Evolutionary conservation across 1,140 invertebrate species (phyloP).

Genomic region (Agrilus planipennis): DNA sequence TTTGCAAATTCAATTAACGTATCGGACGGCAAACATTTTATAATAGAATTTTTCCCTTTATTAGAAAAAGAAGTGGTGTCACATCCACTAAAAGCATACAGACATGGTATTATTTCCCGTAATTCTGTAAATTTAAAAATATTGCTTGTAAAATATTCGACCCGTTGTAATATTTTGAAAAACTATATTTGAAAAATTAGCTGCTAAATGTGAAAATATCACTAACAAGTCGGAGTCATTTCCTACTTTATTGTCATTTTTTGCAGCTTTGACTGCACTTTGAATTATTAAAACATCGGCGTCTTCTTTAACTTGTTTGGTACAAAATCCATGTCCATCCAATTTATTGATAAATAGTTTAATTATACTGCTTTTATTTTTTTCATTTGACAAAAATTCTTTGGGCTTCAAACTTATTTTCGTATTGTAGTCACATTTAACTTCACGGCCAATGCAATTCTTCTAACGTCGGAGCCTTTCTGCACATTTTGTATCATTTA

Average conservation of each 20-base stretch:
- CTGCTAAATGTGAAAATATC: neutral
- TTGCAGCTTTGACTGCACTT: neutral
- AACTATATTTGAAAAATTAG: neutral
- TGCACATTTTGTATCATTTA: neutral
- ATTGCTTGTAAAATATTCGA: neutral
- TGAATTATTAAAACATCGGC: neutral
- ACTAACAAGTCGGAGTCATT: neutral
- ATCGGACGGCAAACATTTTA: no score
- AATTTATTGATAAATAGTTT: neutral
- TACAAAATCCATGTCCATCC: neutral
- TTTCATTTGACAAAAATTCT: neutral
- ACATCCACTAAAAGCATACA: slow-evolving; percentile 2
- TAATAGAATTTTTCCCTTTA: neutral
- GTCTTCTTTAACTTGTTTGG: neutral
- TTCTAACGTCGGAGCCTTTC: neutral
- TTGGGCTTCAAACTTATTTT: neutral
- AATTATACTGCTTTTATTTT: neutral
- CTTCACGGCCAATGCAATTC: neutral
- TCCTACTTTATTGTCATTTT: neutral
- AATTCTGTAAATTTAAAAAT: neutral
- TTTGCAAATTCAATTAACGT: no score
- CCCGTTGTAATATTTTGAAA: neutral
- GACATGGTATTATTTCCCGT: neutral
- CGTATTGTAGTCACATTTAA: neutral
- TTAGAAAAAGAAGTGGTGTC: neutral